phyloP scores from a whole-genome alignment of 2,888 invertebrate species.

The Lacanobia oleracea region DNA sequence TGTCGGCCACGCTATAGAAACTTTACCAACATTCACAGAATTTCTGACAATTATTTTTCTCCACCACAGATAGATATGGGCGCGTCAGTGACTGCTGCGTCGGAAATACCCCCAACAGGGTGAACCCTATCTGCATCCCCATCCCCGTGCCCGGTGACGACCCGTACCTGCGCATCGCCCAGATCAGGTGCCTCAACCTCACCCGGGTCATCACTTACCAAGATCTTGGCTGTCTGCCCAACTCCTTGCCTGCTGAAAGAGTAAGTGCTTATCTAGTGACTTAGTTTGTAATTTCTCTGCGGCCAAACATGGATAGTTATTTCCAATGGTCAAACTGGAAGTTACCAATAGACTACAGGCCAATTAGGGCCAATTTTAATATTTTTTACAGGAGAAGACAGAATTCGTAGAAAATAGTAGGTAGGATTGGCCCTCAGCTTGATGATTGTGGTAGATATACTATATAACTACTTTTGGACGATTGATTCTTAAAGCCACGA shows the following conservation, averaged over 20 bases:
- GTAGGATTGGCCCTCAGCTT: not conserved
- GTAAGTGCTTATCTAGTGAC: constrained; percentile 51
- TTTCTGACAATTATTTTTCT: no score
- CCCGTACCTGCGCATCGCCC: constrained; percentile 69
- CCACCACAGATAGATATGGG: constrained; percentile 61
- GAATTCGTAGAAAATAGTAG: no score
- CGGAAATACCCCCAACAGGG: constrained; percentile 67
- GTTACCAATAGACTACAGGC: no score
- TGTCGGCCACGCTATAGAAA: no score
- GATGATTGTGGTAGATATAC: not conserved
- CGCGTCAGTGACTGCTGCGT: constrained; percentile 67
- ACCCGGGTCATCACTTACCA: constrained; percentile 74
- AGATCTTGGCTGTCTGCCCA: constrained; percentile 70
- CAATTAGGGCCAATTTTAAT: no score
- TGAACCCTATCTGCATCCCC: constrained; percentile 67
- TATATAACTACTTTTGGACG: not conserved
- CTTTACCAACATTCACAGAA: no score
- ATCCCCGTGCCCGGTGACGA: constrained; percentile 74
- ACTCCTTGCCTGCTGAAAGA: constrained; percentile 70
- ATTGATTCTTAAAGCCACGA: not conserved
- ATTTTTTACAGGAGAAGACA: no score
- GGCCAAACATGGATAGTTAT: no score
- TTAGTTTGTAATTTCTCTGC: not conserved
- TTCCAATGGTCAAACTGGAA: no score
- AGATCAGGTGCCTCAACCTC: constrained; percentile 74